Percentiles rank a stretch among this genome's conserved stretches.
Conservation (phyloP, 2,888 invertebrate species). For the Galerucella pusilla region DNA sequence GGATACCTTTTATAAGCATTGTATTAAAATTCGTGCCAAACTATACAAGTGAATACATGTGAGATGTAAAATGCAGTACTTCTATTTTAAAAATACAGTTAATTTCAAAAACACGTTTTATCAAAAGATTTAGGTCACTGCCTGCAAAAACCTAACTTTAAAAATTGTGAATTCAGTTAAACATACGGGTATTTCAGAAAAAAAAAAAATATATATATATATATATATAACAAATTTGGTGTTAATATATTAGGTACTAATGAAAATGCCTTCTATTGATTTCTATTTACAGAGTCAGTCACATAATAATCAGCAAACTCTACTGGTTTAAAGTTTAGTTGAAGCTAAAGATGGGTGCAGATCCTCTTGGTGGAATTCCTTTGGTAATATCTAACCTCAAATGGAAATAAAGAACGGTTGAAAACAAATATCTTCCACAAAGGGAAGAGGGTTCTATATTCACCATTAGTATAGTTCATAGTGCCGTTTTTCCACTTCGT, state of each 20-base stretch:
- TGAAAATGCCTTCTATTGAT: neutral
- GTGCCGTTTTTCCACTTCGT: too few species aligned
- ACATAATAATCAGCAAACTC: neutral
- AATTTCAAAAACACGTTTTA: constrained; percentile 3
- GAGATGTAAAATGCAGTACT: neutral
- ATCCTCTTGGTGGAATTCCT: too few species aligned
- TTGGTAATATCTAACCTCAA: too few species aligned
- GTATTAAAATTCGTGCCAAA: neutral
- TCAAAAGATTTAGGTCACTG: constrained; percentile 11
- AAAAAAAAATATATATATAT: too few species aligned
- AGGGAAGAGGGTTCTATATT: too few species aligned
- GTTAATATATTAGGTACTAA: neutral
- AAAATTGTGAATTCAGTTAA: neutral
- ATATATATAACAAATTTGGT: constrained; percentile 12
- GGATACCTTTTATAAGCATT: neutral
- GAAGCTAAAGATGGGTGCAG: neutral
- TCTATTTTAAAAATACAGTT: neutral
- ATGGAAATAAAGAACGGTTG: too few species aligned
- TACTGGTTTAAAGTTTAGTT: too few species aligned
- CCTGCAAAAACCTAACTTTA: neutral
- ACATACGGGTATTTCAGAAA: constrained; percentile 5
- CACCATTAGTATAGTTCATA: too few species aligned
- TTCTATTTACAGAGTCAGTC: constrained; percentile 7
- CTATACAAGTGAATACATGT: neutral
- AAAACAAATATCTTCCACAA: too few species aligned